Evolutionary conservation across 35 echinoderm and acorn worm genomes (phyloP), one percentile per base, ranked within the genome.

Genomic region (Heliocidaris erythrogramma): DNA sequence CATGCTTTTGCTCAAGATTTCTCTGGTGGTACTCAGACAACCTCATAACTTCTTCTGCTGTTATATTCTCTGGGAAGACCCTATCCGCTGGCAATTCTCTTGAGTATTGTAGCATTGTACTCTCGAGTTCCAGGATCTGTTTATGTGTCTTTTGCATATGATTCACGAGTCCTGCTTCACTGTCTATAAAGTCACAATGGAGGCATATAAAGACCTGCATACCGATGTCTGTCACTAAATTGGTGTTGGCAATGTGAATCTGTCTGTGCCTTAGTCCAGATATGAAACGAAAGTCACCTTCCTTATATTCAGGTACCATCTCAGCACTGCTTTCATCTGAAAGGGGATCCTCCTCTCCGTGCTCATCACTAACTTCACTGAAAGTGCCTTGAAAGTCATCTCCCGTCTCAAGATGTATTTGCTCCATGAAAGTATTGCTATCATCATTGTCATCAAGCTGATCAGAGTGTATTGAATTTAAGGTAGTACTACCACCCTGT

Each of bases 131-230:
- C 49, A 92, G 27, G 7, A 92, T 50, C 9, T 49, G 5, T 9
- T 50, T 59, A 10, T 92, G 91, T 30, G 49, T 59, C 29, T 10
- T 30, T 92, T 56, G 10, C 91, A 92, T 92, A 48, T 92, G 91
- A 59, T 92, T 92, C 9, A 92, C 91, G 30, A 92, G 91, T 48
- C 91, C 91, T 17, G 49, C 24, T 48, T 92, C 91, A 92, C 50
- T 92, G 30, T 92, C 91, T 50, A 92, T 0, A 50, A 92, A 92
- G 18, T 92, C 91, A 92, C 91, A 92, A n/a, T 92, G 91, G 47
- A 92, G 91, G 27, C 91, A 92, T 52, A 92, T 92, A n/a, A 92
- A 92, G 9, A 92, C 91, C 18, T 92, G 91, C 91, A 92, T 30
- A 1, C 91, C 91, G 27, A 92, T 92, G 12, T 92, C 91, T 52